A percentile compares a stretch with the other conserved stretches of the same genome.
These are phyloP conservation scores for Threskiornis aethiopicus DNA, from an alignment of 2,797 vertebrate species.

Conservation along the genomic window DNA sequence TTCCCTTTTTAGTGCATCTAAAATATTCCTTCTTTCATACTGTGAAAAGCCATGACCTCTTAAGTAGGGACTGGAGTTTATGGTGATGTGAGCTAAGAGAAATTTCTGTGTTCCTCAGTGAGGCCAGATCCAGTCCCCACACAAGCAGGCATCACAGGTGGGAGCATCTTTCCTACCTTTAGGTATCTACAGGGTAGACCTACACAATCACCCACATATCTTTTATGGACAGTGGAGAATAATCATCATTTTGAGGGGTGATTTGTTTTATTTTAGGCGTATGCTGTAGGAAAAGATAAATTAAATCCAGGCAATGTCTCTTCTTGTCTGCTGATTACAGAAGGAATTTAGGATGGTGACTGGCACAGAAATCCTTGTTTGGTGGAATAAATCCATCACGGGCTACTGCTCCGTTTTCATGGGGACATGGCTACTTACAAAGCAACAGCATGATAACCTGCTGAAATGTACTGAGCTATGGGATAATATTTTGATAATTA, in stretches of 20 bases:
- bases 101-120: background rate
- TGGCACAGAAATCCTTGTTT: background rate
- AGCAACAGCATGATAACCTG: background rate
- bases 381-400: background rate
- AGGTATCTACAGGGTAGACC: background rate
- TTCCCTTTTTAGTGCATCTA: background rate
- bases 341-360: background rate
- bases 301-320: background rate
- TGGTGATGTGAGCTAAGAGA: background rate
- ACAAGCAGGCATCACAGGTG: accelerated
- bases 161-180: background rate
- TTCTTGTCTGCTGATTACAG: background rate
- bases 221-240: background rate
- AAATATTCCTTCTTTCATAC: background rate
- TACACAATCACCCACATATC: background rate
- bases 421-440: background rate
- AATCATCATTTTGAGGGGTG: background rate
- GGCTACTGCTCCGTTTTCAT: background rate
- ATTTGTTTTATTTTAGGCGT: background rate
- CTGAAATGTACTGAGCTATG: background rate
- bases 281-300: background rate
- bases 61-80: background rate
- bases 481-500: background rate
- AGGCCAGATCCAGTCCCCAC: background rate
- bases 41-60: background rate